Conservation (phyloP, 2,888 invertebrate genomes). For the Cosmorhoe ocellata region DNA sequence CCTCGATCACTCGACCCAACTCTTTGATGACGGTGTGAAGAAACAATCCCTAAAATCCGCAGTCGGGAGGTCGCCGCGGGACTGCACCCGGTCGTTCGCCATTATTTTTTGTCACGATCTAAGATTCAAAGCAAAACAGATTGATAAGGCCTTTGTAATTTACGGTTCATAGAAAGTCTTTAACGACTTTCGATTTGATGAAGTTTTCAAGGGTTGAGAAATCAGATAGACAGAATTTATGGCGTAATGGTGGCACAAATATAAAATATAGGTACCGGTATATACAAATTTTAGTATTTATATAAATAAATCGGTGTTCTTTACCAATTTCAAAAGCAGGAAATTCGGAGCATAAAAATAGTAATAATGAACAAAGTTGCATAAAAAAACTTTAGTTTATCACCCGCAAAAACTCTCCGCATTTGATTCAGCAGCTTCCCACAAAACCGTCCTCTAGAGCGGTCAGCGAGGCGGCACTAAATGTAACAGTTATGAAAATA, state of each 20-base stretch:
- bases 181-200: conserved; percentile 50
- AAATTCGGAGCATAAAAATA: too few relatives aligned
- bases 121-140: conserved; percentile 53
- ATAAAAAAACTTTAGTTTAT: neutral
- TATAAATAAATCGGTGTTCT: too few relatives aligned
- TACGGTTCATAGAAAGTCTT: conserved; percentile 50
- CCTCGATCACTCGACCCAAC: conserved; percentile 67
- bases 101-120: conserved; percentile 72
- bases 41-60: conserved; percentile 53
- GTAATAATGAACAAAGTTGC: neutral
- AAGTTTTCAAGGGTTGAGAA: conserved; percentile 41
- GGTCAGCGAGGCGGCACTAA: conserved; percentile 73
- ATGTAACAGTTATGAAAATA: conserved; percentile 73
- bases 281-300: too few relatives aligned
- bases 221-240: conserved; percentile 40
- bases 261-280: conserved; percentile 7
- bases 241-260: conserved; percentile 39
- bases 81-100: conserved; percentile 49
- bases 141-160: conserved; percentile 61
- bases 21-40: conserved; percentile 77
- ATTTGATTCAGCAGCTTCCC: conserved; percentile 59
- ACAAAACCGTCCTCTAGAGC: conserved; percentile 64
- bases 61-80: conserved; percentile 66
- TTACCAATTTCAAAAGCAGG: too few relatives aligned
- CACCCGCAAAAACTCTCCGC: conserved; percentile 13